Base-by-base conservation (phyloP, 2,113 vertebrate genomes). In the Petrocephalus zakoni region DNA sequence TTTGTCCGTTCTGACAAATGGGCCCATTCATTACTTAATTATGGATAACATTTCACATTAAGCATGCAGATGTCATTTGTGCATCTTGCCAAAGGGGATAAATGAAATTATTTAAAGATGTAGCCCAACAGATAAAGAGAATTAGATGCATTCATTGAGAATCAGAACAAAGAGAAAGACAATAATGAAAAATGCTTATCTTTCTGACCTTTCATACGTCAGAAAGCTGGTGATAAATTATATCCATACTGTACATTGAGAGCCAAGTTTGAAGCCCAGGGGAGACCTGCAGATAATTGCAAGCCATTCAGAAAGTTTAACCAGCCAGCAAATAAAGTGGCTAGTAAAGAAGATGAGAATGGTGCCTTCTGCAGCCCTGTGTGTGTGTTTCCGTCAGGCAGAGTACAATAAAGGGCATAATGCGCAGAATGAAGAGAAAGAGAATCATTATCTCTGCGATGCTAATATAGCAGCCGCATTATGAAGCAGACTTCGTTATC, bases 231-330 rank as follows among this genome's bases (percentile, higher is more conserved):
- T 78, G 86, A 90, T 88, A 89, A 89, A 91, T 90, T 91, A 90
- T 25, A 82, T 56, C 22, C 86, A 89, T 91, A n/a, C n/a, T n/a
- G n/a, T n/a, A 93, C 87, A 89, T 90, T 90, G 89, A 90, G 87
- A 90, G 90, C 92, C 11, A 56, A 91, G 90, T 93, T 91, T 90
- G 5, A 88, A 89, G 93, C 92, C 91, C 90, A 91, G 84, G 92
- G 93, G 93, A 93, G 78, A 87, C 92, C 92, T 25, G 86, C 11
- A 87, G 94, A 93, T 95, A 94, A 95, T 95, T 95, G 92, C 92
- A 92, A 93, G 94, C 90, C 92, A 89, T 92, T 94, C 91, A 90
- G 88, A 93, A 94, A 95, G 93, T 92, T 92, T 87, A 89, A 85
- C 87, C 88, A 87, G 88, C 87, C 58, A 49, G 90, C 92, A 91